Base-by-base conservation (phyloP, 1,140 invertebrate genomes). In the Drosophila sp. region DNA sequence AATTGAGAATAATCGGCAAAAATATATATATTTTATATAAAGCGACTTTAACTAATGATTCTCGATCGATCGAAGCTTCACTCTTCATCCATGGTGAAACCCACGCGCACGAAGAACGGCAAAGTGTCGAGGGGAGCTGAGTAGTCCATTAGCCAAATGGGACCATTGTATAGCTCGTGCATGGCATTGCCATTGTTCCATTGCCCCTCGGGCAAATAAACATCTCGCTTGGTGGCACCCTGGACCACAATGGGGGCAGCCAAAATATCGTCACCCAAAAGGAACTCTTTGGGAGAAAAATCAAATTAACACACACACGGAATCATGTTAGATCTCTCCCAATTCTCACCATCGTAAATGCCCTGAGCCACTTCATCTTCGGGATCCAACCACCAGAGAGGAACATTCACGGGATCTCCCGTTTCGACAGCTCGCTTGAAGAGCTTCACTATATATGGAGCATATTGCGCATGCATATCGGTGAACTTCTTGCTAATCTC, bases 341-440 rank as follows among this genome's bases (percentile, higher is more conserved):
- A 27, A 87, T 3, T 38, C 90, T 90, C 92, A 96, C 95, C 94
- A 77, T 95, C 94, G 79, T 95, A 94, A 55, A 96, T 94, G 27
- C 92, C 93, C 23, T 95, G 94, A 1, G 96, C 95, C 60, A 92
- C 92, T 27, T 91, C 63, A 78, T 97, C 95, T 0, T 91, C 92
- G 0, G 97, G 96, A 73, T 95, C 95, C 1, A 97, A 93, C 97
- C 97, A 98, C 97, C 97, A 98, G 23, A 98, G 94, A 0, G 97
- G 97, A 17, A 96, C 93, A 92, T 98, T 96, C 41, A 97, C 94
- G 0, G 97, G 96, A 5, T 94, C 93, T 62, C 97, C 97, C 3
- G 93, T 93, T 1, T 85, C 54, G 0, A 95, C 93, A 10, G 95
- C 93, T 62, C 93, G 92, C 64, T 94, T 90, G 89, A 96, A 95